These are phyloP conservation scores for Gallinago stenura DNA, from an alignment of 2,797 vertebrate genomes.

Conservation along the genomic window DNA sequence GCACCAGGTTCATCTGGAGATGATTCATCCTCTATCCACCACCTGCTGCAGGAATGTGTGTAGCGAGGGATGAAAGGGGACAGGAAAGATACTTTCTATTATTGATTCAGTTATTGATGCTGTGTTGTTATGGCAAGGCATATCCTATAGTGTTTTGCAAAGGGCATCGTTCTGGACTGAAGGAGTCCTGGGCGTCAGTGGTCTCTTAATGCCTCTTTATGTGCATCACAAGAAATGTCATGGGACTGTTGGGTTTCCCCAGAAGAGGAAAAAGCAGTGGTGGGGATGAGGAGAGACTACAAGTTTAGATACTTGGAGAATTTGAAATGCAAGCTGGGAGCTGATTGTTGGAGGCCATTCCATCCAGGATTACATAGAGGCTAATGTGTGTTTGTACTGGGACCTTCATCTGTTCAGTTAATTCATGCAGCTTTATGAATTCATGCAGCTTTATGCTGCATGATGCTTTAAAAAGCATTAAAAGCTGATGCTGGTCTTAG, in stretches of 20 bases:
- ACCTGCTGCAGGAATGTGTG: neutral
- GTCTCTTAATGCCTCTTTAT: neutral
- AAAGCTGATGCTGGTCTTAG: neutral
- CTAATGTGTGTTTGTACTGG: neutral
- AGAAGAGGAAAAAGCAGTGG: neutral
- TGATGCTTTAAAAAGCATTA: neutral
- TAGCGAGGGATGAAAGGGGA: rapidly evolving
- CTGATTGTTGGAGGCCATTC: neutral
- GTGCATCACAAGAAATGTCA: neutral
- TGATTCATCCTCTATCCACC: neutral
- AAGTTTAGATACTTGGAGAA: neutral
- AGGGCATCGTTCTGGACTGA: neutral
- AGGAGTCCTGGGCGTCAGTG: neutral
- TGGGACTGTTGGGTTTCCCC: neutral
- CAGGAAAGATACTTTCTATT: neutral
- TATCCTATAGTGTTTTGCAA: neutral
- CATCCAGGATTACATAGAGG: neutral
- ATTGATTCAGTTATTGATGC: neutral
- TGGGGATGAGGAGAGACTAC: neutral
- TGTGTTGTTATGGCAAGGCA: neutral
- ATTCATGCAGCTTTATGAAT: neutral
- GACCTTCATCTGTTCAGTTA: neutral
- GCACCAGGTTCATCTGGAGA: neutral
- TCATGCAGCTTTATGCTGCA: neutral
- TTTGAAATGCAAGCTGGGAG: neutral